Base-by-base conservation (phyloP, 2,113 vertebrate genomes). In the Amphiprion ocellaris region DNA sequence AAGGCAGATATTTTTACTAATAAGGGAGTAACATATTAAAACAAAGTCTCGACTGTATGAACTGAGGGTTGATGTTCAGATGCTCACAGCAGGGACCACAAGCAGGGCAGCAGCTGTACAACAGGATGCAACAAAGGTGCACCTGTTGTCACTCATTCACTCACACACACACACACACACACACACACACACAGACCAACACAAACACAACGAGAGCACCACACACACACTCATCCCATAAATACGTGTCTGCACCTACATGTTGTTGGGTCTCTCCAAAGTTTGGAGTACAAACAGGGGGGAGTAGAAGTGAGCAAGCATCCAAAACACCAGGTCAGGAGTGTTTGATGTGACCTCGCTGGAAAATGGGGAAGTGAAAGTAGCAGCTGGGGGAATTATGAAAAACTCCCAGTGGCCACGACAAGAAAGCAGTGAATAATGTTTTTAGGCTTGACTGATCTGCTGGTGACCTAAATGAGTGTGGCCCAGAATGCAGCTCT, bases 221-320 rank as follows among this genome's bases (percentile, higher is more conserved):
- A 68, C 41, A 44, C 41, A 74, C 60, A 74, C 21, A 77, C 70
- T 76, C 61, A 62, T 69, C 54, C 50, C 50, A 53, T 44, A 63
- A 49, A 70, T 65, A 58, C 56, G 33, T 55, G 39, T 69, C 47
- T 81, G 68, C 54, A 63, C 83, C 82, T 77, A 60, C 72, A 69
- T 87, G 64, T 68, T 77, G 56, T 69, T 54, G 37, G 61, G 72
- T 74, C 73, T 82, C 66, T 66, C 69, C 24, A 60, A 67, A 86
- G 89, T 87, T 89, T 90, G 84, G 55, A 90, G 68, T 90, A 73
- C 81, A 90, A 92, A 88, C 86, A 90, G 72, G 65, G 52, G 68
- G 62, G 8, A 14, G 69, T 19, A 50, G 54, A 80, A 76, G 23
- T 41, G 39, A 79, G 41, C 19, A 16, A 74, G 64, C 21, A 21